Percentiles rank a stretch among this genome's conserved stretches.
These are phyloP conservation scores for Noctua comes DNA, from an alignment of 2,888 invertebrate genomes.

Conservation along the genomic window DNA sequence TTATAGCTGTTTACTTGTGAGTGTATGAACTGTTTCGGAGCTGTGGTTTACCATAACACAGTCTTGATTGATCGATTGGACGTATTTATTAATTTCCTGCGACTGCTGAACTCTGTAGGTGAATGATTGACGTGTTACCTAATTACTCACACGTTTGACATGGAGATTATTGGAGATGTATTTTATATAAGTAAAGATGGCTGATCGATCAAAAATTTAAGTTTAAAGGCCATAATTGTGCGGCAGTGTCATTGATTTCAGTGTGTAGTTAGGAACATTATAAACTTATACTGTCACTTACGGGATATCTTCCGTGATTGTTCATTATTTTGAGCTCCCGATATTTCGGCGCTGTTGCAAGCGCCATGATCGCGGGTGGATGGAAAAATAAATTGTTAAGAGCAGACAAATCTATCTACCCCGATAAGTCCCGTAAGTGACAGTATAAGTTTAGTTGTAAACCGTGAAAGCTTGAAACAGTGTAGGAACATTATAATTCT, in stretches of 20 bases:
- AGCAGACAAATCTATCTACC: no score
- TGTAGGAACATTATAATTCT: no score
- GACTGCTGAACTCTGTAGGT: conserved; percentile 21
- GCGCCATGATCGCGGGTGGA: no score
- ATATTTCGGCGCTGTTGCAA: no score
- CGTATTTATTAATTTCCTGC: conserved; percentile 47
- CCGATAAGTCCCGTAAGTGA: no score
- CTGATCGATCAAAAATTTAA: not conserved
- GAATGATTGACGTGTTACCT: conserved; percentile 52
- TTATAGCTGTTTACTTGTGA: conserved; percentile 13
- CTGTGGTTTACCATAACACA: conserved; percentile 24
- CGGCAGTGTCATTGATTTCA: not conserved
- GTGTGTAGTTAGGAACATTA: not conserved
- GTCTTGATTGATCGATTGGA: conserved; percentile 41
- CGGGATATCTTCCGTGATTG: no score
- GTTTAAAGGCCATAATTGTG: not conserved
- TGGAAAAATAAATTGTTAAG: no score
- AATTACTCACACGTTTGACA: conserved; percentile 40
- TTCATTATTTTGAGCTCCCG: no score
- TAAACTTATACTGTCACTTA: no score
- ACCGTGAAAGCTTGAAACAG: no score
- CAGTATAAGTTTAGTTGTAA: no score
- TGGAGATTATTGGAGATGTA: conserved; percentile 10
- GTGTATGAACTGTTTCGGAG: conserved; percentile 25
- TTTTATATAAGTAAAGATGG: not conserved